These are phyloP conservation scores for Synanceia verrucosa DNA, from an alignment of 2,797 vertebrate species.

Conservation along the genomic window DNA sequence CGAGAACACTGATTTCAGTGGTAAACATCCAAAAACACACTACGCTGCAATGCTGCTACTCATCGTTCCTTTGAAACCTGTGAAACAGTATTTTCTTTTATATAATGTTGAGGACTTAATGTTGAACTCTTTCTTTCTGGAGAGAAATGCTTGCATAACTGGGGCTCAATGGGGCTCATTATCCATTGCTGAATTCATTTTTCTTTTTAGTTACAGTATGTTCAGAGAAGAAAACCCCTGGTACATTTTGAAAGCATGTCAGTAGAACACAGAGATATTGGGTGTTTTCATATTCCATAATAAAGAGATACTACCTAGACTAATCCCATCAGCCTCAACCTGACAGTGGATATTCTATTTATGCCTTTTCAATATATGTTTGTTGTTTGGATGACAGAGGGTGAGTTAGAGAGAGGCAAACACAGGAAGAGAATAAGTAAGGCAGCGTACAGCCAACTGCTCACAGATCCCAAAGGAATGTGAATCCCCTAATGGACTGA, in stretches of 20 bases:
- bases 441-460: conserved; percentile 26
- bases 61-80: background rate
- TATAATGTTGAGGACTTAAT: background rate
- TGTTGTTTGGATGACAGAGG: background rate
- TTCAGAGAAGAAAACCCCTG: background rate
- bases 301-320: conserved; percentile 6
- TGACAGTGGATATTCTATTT: conserved; percentile 17
- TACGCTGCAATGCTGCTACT: background rate
- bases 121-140: background rate
- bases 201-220: background rate
- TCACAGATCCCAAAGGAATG: conserved; percentile 59
- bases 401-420: background rate
- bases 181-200: background rate
- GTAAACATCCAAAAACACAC: background rate
- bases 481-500: conserved; percentile 64
- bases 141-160: background rate
- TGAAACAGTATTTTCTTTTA: background rate
- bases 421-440: conserved; percentile 9
- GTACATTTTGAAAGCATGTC: background rate
- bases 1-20: conserved; percentile 1
- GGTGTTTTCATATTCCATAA: conserved; percentile 18
- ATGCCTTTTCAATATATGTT: conserved; percentile 4
- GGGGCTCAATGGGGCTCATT: background rate
- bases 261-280: background rate
- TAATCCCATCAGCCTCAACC: conserved; percentile 6